Conservation (phyloP, 1,140 invertebrate species). For the Venustaconcha ellipsiformis region DNA sequence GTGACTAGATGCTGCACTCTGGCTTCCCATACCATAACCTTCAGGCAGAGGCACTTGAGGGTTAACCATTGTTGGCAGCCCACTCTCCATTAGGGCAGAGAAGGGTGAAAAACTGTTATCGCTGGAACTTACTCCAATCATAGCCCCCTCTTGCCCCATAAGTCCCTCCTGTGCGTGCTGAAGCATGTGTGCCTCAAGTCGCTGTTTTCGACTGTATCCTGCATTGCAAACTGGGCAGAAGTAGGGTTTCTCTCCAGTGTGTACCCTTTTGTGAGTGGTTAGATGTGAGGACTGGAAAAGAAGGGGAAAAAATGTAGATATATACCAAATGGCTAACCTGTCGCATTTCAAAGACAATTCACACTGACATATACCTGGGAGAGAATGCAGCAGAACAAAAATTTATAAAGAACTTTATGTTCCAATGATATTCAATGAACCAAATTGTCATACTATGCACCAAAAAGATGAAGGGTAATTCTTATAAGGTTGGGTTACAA, state of each 20-base stretch:
- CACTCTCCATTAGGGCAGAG: neutral
- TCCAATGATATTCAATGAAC: no score
- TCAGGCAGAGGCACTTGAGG: neutral
- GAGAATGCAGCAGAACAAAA: no score
- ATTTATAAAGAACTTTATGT: no score
- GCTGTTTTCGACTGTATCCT: conserved; percentile 36
- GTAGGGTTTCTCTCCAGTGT: conserved; percentile 36
- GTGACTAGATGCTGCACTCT: conserved; percentile 3
- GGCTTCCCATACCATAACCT: neutral
- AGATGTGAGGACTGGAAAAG: conserved; percentile 45
- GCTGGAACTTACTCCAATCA: neutral
- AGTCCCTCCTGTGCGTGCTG: conserved; percentile 24
- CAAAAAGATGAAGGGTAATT: no score
- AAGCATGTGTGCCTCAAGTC: conserved; percentile 30
- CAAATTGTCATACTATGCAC: no score
- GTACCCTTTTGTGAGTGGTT: conserved; percentile 38
- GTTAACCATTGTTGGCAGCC: neutral
- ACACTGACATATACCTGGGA: no score
- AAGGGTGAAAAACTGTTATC: conserved; percentile 2
- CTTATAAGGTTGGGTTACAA: no score
- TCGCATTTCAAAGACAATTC: no score
- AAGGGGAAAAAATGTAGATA: no score
- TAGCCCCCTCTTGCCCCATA: neutral
- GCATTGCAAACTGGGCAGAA: conserved; percentile 34
- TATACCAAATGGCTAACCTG: no score